Base-by-base conservation (phyloP, 2,888 invertebrate genomes). In the Acanthosepion pharaonis region DNA sequence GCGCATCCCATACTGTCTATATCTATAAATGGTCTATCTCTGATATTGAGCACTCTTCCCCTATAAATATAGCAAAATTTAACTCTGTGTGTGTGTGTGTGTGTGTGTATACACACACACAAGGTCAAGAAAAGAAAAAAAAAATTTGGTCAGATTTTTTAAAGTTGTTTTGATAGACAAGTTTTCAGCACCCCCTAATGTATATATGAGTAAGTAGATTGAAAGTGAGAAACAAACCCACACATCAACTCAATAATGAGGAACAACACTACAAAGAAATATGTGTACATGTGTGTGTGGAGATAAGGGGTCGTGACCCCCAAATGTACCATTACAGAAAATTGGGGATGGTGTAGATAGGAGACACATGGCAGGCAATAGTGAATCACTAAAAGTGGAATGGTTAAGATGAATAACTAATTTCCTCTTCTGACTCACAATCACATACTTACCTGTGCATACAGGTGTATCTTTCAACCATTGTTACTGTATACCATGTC, bases 321-420 rank as follows among this genome's bases (percentile, higher is more conserved):
- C n/a, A 18, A 78, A 78, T 78, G 78, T 78, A 78, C 11, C 20
- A 9, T 78, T 78, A 78, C 28, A n/a, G 78, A 78, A n/a, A 18
- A n/a, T 78, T 11, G 78, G 33, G 42, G 42, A 42, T 42, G 78
- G 78, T 33, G 18, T 78, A 78, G 78, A 78, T 78, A 78, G 78
- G 78, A 78, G n/a, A 78, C 78, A 78, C 78, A 78, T 78, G 78
- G 15, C 78, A 78, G 78, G 78, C 15, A 33, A 78, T 15, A 78
- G n/a, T 78, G 78, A 78, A 33, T 78, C 78, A 78, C 33, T 78
- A 78, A 78, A 78, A 78, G 78, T 78, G 78, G 78, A 78, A 78
- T 78, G 78, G 33, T 78, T 33, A n/a, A 78, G n/a, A 78, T n/a
- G n/a, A n/a, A 78, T 5, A 78, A 78, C 78, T 33, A 78, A 33